Evolutionary conservation across 1,140 invertebrate species (phyloP), one percentile per base, ranked within the genome.

Genomic region (roundworm (Caenorhabditis elegans)): DNA sequence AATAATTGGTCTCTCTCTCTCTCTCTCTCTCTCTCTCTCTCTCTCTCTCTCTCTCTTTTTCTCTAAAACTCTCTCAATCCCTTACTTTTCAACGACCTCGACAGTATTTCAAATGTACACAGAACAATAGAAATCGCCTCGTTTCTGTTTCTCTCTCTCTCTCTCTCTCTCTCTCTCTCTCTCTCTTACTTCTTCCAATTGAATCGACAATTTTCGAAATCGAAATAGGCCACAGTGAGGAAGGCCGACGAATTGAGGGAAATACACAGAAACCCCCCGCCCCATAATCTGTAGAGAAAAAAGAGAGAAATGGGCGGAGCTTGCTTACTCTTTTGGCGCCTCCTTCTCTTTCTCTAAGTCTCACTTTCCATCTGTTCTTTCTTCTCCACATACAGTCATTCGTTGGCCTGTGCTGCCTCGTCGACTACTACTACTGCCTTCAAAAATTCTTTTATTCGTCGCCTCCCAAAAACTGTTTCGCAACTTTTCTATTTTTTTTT

Each of bases 231-330:
- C 24, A n/a, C 6, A 53, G n/a, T 8, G 49, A 53, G 4, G 49
- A 19, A 6, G 24, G n/a, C n/a, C 5, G 8, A 26, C 5, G 22
- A 76, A 47, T 39, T 28, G 75, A 47, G 75, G 24, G 4, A 39
- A 22, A 24, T 47, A 76, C 31, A 39, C 3, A 55, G 11, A 78
- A 28, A 78, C 26, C 55, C 24, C 15, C 11, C 55, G n/a, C 22
- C n/a, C 13, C 13, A 53, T 53, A 24, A 53, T 53, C 49, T 22
- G n/a, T 53, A 70, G 34, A 70, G 60, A 39, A 70, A 70, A 60
- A 70, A 70, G 60, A 31, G 77, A 53, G 22, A 78, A 53, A 49
- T 78, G 77, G 77, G 77, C 77, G 77, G 77, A 55, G 77, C 49
- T 78, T 55, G 75, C 77, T 53, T 49, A 17, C 31, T n/a, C 36